Conservation (phyloP, 2,797 vertebrate species). For the Eulemur coronatus region DNA sequence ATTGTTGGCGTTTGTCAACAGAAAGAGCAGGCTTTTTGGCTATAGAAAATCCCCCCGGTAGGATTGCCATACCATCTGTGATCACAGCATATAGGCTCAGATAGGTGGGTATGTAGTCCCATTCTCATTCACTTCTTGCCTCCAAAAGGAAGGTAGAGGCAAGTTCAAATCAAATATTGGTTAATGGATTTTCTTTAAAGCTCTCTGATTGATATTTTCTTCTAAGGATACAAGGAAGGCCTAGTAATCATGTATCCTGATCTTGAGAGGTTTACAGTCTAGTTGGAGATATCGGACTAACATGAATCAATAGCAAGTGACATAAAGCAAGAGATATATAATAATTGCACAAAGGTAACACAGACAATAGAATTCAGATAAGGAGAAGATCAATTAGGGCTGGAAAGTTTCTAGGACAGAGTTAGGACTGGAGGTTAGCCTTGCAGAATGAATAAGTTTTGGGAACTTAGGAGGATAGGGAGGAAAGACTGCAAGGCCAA, state of each 20-base stretch:
- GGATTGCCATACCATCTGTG: conserved; percentile 71
- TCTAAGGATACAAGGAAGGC: background rate
- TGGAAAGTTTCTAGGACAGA: conserved; percentile 21
- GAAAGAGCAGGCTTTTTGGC: conserved; percentile 66
- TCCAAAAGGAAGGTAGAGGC: conserved; percentile 24
- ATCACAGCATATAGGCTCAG: conserved; percentile 62
- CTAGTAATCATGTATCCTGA: background rate
- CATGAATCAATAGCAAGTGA: background rate
- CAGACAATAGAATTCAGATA: conserved; percentile 10
- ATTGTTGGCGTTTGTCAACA: conserved; percentile 68
- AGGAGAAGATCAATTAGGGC: background rate
- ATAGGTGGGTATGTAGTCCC: background rate
- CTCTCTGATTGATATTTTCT: conserved; percentile 19
- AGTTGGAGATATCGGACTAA: background rate
- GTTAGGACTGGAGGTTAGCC: conserved; percentile 24
- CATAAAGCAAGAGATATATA: conserved; percentile 14
- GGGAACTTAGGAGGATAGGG: conserved; percentile 9
- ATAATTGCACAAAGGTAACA: background rate
- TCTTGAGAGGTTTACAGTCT: conserved; percentile 23
- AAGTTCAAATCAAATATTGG: conserved; percentile 41
- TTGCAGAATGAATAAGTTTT: background rate
- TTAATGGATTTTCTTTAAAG: background rate
- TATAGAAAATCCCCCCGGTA: conserved; percentile 57
- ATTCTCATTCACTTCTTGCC: background rate
- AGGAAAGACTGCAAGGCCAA: background rate